phyloP scores from a whole-genome alignment of 2,113 vertebrate genomes.

The Neolamprologus toae region DNA sequence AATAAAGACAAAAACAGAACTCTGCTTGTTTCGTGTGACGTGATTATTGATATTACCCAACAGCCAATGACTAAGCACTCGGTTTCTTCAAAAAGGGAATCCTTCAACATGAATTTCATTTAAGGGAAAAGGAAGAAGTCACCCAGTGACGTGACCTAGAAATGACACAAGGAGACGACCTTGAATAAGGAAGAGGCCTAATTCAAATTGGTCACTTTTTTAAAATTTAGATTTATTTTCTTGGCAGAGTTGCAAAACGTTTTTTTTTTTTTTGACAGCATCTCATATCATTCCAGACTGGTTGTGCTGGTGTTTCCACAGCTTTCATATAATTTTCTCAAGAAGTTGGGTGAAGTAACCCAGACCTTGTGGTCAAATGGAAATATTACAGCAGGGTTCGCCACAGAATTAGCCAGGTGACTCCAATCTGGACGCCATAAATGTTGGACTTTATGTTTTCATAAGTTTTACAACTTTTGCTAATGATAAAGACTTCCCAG shows the following conservation, averaged over 20 bases:
- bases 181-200: not conserved
- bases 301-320: not conserved
- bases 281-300: not conserved
- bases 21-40: constrained; percentile 60
- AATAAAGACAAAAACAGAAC: constrained; percentile 79
- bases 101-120: not conserved
- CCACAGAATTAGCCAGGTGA: not conserved
- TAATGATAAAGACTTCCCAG: accelerated
- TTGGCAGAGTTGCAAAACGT: not conserved
- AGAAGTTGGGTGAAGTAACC: not conserved
- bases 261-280: not conserved
- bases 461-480: not conserved
- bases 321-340: not conserved
- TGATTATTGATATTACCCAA: not conserved
- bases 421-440: not conserved
- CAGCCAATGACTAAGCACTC: not conserved
- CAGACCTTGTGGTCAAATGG: not conserved
- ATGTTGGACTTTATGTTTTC: accelerated
- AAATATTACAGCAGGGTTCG: not conserved
- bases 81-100: not conserved
- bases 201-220: accelerated
- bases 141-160: not conserved
- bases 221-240: not conserved
- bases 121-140: not conserved
- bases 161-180: accelerated